Evolutionary conservation across 2,888 invertebrate species (phyloP).

Genomic region (Diarsia dahlii): DNA sequence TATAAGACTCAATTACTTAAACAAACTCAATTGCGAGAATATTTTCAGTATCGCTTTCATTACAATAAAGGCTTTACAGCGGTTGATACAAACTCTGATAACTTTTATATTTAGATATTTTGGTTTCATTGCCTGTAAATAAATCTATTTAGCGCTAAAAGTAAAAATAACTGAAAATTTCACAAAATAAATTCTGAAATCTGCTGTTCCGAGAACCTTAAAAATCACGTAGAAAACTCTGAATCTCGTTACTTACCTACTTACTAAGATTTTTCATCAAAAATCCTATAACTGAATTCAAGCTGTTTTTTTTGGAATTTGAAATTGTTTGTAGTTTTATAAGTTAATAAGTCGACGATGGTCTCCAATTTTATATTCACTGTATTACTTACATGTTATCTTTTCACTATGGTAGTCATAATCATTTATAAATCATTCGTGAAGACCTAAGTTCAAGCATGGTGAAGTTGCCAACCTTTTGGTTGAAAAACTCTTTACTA

Average conservation of each 20-base stretch:
- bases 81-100: not conserved
- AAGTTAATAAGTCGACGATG: no score
- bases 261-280: no score
- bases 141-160: not conserved
- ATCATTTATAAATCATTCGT: no score
- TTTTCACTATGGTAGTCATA: no score
- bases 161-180: not conserved
- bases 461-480: not conserved
- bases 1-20: slow-evolving; percentile 7
- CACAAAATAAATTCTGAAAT: not conserved
- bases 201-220: not conserved
- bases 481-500: no score
- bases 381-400: no score
- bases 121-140: not conserved
- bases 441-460: not conserved
- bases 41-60: not conserved
- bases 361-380: no score
- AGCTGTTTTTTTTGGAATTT: no score
- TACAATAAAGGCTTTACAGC: slow-evolving; percentile 1
- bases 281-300: no score
- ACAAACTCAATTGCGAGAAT: slow-evolving; percentile 6
- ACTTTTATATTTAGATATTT: not conserved
- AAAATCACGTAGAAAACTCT: no score
- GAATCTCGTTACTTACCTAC: no score
- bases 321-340: no score